phyloP scores from a whole-genome alignment of 2,113 vertebrate genomes.

The Alaudala cheleensis region DNA sequence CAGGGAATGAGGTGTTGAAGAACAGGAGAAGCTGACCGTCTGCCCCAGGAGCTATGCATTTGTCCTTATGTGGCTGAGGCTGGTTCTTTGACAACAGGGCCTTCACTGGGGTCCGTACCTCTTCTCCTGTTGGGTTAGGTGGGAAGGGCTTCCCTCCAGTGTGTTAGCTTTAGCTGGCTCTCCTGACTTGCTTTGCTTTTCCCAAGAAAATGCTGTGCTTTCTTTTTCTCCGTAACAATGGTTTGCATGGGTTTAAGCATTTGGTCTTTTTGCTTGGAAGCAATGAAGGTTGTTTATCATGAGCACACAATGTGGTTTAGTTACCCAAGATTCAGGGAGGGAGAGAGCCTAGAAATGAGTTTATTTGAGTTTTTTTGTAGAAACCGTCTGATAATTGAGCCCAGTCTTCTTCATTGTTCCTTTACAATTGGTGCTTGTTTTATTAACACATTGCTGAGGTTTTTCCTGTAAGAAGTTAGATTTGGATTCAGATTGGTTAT shows the following conservation, averaged over 20 bases:
- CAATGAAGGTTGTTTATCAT: constrained; percentile 10
- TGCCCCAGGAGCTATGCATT: background rate
- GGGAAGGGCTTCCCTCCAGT: background rate
- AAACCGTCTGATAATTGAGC: background rate
- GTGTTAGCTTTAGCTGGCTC: background rate
- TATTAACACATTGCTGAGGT: background rate
- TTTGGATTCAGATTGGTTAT: background rate
- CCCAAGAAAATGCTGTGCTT: background rate
- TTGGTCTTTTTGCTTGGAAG: background rate
- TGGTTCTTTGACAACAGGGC: background rate
- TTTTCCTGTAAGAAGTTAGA: background rate
- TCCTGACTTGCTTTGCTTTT: background rate
- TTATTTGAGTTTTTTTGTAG: background rate
- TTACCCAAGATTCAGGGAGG: background rate
- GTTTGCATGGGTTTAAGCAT: background rate
- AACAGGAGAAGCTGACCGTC: background rate
- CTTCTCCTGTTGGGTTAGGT: background rate
- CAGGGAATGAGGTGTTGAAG: background rate
- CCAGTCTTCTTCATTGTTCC: constrained; percentile 32
- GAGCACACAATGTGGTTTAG: background rate
- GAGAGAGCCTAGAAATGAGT: background rate
- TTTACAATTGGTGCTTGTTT: background rate
- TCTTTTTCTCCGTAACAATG: background rate
- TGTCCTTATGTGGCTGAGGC: background rate
- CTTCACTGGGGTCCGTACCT: background rate